Percentiles rank a stretch among this genome's conserved stretches.
Evolutionary conservation across 2,888 invertebrate genomes (phyloP).

Genomic region (Ctena decussata): DNA sequence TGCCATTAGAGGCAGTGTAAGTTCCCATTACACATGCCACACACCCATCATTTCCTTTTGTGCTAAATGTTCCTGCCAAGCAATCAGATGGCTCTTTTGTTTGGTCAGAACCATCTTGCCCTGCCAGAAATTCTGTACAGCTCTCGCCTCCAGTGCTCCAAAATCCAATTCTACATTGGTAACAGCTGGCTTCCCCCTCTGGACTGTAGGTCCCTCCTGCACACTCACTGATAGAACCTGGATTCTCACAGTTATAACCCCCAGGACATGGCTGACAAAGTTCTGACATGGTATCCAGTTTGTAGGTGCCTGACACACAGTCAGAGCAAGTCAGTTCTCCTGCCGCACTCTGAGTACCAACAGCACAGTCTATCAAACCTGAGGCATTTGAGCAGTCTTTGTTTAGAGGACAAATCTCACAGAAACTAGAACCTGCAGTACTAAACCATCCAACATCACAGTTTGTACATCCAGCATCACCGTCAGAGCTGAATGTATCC

Average conservation of each 20-base stretch:
- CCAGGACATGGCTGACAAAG: slow-evolving; percentile 74
- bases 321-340: slow-evolving; percentile 59
- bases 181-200: slow-evolving; percentile 41
- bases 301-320: slow-evolving; percentile 59
- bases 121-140: slow-evolving; percentile 13
- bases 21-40: slow-evolving; percentile 30
- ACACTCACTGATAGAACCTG: slow-evolving; percentile 39
- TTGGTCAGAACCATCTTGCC: slow-evolving; percentile 25
- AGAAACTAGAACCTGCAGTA: slow-evolving; percentile 47
- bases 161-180: slow-evolving; percentile 47
- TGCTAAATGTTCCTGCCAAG: slow-evolving; percentile 61
- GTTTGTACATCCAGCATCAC: slow-evolving; percentile 72
- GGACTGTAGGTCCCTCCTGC: slow-evolving; percentile 55
- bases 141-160: slow-evolving; percentile 3
- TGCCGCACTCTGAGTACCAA: slow-evolving; percentile 9
- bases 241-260: slow-evolving; percentile 61
- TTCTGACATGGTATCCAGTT: slow-evolving; percentile 62
- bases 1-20: slow-evolving; percentile 54
- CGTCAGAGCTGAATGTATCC: slow-evolving; percentile 78
- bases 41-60: not conserved
- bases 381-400: slow-evolving; percentile 60
- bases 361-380: not conserved
- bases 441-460: slow-evolving; percentile 69
- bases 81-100: not conserved
- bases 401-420: slow-evolving; percentile 77